Base-by-base conservation (phyloP, 92 coral and sea anemone genomes). In the Umimayanthus kanabou region DNA sequence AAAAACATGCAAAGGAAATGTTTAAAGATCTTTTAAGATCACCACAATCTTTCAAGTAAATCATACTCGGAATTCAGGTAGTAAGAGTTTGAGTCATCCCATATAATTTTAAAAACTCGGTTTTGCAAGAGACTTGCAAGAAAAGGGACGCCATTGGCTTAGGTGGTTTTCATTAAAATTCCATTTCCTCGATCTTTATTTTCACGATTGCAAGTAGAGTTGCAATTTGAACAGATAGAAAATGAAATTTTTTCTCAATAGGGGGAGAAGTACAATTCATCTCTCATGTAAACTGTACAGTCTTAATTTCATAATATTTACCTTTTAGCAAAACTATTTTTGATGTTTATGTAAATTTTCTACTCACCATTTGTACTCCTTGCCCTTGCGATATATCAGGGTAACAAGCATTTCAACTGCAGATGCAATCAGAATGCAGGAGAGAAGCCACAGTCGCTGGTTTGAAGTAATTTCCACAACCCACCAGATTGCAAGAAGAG, bases 321-420 rank as follows among this genome's bases (percentile, higher is more conserved):
- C 39, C 4, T 13, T 72, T n/a, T 43, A 37, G 13, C 6, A 18
- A 2, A 26, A 78, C 2, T 39, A 1, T 53, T 53, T 53, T 53
- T 53, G 18, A 11, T 9, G 58, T 53, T 53, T 15, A 53, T 53
- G 58, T 15, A 13, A 53, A 18, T 53, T 53, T 53, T 49, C 25
- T 81, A 85, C 96, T 91, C 84, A 97, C 99, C 99, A 97, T 90
- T 94, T 97, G 64, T 89, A 92, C 76, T 95, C 97, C 64, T 90
- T 92, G n/a, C 99, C 95, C n/a, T 86, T 88, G 71, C 98, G 85
- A 71, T 81, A 92, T 73, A 92, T 81, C 85, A 97, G 26, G 13
- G 96, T 92, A 72, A 95, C 87, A 4, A 97, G 69, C 13, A 95
- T 89, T 89, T 97, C 99, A 39, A 94, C 77, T 40, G 91, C 86